phyloP scores from a whole-genome alignment of 2,888 invertebrate genomes.

The Sphinx pinastri region DNA sequence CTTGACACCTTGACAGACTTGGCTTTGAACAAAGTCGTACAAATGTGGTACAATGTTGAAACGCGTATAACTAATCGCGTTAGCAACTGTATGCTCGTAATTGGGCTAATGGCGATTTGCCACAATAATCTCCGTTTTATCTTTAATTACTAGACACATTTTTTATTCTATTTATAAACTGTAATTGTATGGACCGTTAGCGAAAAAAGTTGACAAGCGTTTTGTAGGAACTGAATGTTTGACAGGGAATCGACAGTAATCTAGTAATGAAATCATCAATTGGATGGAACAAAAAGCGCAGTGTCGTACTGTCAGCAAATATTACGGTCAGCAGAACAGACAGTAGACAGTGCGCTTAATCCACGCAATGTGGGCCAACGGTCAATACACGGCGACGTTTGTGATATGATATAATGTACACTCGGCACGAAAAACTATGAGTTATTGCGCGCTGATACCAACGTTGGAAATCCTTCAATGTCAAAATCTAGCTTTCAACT shows the following conservation, averaged over 20 bases:
- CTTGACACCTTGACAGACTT: slow-evolving; percentile 28
- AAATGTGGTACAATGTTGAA: slow-evolving; percentile 29
- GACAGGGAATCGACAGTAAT: slow-evolving; percentile 45
- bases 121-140: slow-evolving; percentile 28
- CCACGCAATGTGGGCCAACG: slow-evolving; percentile 56
- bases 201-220: slow-evolving; percentile 44
- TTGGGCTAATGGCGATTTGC: slow-evolving; percentile 30
- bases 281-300: slow-evolving; percentile 51
- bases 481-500: slow-evolving; percentile 22
- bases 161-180: slow-evolving; percentile 29
- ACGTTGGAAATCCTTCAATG: slow-evolving; percentile 28
- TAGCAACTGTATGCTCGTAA: slow-evolving; percentile 27
- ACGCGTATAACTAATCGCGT: slow-evolving; percentile 27
- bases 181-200: slow-evolving; percentile 32
- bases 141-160: slow-evolving; percentile 32
- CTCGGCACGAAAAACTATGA: slow-evolving; percentile 40
- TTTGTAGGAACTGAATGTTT: slow-evolving; percentile 30
- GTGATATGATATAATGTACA: slow-evolving; percentile 55
- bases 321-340: slow-evolving; percentile 62
- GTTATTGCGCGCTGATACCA: slow-evolving; percentile 25
- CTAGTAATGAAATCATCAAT: slow-evolving; percentile 43
- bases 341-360: slow-evolving; percentile 56
- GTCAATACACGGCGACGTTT: slow-evolving; percentile 47
- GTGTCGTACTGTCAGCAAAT: slow-evolving; percentile 51
- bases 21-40: slow-evolving; percentile 28